Base-by-base conservation (phyloP, 1,140 invertebrate species). In the Leptinotarsa defecta region DNA sequence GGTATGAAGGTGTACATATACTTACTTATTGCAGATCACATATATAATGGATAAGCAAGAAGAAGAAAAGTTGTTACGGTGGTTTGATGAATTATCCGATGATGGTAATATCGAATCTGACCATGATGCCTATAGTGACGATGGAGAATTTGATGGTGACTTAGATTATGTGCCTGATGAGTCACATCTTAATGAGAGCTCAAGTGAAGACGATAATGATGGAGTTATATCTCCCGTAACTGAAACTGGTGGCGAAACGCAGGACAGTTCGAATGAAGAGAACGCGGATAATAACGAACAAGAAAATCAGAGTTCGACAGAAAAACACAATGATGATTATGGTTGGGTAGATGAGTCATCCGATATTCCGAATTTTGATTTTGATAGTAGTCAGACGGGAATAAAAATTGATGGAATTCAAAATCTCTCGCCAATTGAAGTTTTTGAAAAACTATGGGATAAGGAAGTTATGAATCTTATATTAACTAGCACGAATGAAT, bases 371-470 rank as follows among this genome's bases (percentile, higher is more conserved):
- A 27, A 65, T 65, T 65, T 65, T 65, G 24, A 65, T 65, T 65
- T 65, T 65, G 63, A 65, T 65, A 27, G 24, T 65, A 22, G 24
- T 27, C 19, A 15, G 20, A 65, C 24, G 63, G 63, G 63, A 65
- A 65, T 65, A 20, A 65, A 65, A 20, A 65, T 65, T 13, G 24
- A 65, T 65, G 49, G 49, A n/a, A 24, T 65, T 22, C 19, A 20
- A 65, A 65, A 65, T 65, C 19, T 13, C 13, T 65, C 63, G 13
- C 63, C 63, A 65, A 27, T 65, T 65, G 63, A 65, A 65, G 63
- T 65, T 65, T 65, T 65, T 65, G 63, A 15, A 65, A 65, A 20
- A 20, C 19, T 65, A 65, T 65, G 63, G 63, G 24, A 65, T 65
- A 65, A 15, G 13, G 19, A 65, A 22, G 24, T 65, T 65, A 65